Base-by-base conservation (phyloP, 2,797 vertebrate species). In the Urocyon cinereoargenteus region DNA sequence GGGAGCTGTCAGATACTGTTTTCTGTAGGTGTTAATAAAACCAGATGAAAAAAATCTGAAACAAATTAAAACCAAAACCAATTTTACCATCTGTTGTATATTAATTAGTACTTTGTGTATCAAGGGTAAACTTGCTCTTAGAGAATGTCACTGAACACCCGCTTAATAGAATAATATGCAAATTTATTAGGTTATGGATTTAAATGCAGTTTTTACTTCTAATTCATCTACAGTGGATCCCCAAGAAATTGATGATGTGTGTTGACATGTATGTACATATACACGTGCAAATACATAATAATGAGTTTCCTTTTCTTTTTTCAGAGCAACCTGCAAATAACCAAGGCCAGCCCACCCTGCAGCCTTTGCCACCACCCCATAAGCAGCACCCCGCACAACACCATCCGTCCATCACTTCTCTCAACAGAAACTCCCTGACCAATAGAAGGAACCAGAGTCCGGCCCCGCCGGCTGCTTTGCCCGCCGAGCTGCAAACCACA, bases 401-500 rank as follows among this genome's bases (percentile, higher is more conserved):
- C 98, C 99, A 99, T 83, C 99, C 99, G 88, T 99, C 99, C 98
- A 99, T 99, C 99, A 99, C 99, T 96, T 99, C 99, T 89, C 99
- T 99, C 98, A 99, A 99, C 98, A 99, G 99, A 94, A 99, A 99
- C 99, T 99, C 99, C 94, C 99, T 99, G 99, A 99, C 99, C 99
- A 99, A 99, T 99, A 99, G 99, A 98, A 99, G 99, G 99, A 99
- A 99, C 99, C 99, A 99, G 97, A 99, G 99, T 98, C 99, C 99
- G 98, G 99, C 99, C 97, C 99, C 99, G 98, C 98, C 99, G 99
- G 99, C 99, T 99, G 99, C 99, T 98, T 99, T 99, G 99, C 99
- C 99, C 99, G 99, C 99, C 98, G 99, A 99, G 99, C 99, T 99
- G 99, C 99, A 99, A 99, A 99, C 99, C 98, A 99, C 99, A 98